A percentile compares a stretch with the other conserved stretches of the same genome.
These are phyloP conservation scores for Spodoptera frugiperda DNA, from an alignment of 1,140 invertebrate genomes.

Conservation along the genomic window DNA sequence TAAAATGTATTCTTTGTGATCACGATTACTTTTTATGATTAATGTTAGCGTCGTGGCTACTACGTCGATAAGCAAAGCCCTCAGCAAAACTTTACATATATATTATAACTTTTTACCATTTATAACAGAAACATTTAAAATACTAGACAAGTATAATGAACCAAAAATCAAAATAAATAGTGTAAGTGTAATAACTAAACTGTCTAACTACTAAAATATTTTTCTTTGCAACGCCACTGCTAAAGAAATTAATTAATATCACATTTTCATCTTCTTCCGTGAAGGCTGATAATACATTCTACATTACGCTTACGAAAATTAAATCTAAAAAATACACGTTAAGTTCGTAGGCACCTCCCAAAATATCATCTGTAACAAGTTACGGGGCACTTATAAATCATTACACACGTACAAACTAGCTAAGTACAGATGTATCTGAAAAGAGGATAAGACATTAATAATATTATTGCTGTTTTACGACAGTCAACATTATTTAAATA, in stretches of 20 bases:
- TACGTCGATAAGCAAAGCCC: constrained; percentile 22
- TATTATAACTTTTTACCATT: background rate
- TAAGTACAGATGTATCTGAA: constrained; percentile 27
- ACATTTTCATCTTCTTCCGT: constrained; percentile 11
- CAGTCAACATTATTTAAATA: constrained; percentile 7
- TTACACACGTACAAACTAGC: constrained; percentile 5
- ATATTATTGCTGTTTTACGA: constrained; percentile 12
- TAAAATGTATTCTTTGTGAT: constrained; percentile 4
- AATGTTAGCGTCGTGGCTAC: constrained; percentile 17
- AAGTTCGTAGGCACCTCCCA: constrained; percentile 33
- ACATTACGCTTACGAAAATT: constrained; percentile 12
- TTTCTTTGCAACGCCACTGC: constrained; percentile 20
- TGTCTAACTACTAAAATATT: constrained; percentile 14
- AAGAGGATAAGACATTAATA: constrained; percentile 26
- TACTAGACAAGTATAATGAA: background rate
- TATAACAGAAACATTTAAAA: background rate
- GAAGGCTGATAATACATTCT: constrained; percentile 3
- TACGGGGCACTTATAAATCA: constrained; percentile 18
- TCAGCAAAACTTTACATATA: constrained; percentile 20
- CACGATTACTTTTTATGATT: constrained; percentile 24
- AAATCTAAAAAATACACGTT: constrained; percentile 29
- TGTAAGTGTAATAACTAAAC: background rate
- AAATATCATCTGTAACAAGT: constrained; percentile 33
- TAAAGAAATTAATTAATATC: background rate
- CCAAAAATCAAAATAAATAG: background rate